phyloP scores from a whole-genome alignment of 2,888 invertebrate species.

The Tetramorium bicarinatum region DNA sequence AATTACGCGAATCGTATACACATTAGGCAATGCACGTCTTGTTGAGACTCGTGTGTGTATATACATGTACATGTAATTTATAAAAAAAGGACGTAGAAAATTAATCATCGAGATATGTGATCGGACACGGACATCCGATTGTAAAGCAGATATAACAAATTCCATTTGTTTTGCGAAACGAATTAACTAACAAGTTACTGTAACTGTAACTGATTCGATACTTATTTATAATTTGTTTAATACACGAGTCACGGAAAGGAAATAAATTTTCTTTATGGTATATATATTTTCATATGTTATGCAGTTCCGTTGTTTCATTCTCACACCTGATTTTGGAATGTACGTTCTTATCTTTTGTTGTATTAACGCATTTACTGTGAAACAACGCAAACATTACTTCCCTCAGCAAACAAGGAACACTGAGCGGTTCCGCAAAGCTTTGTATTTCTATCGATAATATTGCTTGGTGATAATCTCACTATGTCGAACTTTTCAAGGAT shows the following conservation, averaged over 20 bases:
- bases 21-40: conserved; percentile 45
- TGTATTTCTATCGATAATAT: conserved; percentile 37
- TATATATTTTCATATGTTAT: neutral
- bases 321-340: neutral
- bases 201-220: too few relatives aligned
- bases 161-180: neutral
- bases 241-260: neutral
- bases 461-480: conserved; percentile 12
- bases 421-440: conserved; percentile 7
- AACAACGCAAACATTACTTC: conserved; percentile 43
- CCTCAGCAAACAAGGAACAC: conserved; percentile 25
- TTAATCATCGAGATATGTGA: neutral
- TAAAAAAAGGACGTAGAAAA: neutral
- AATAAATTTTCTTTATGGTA: neutral
- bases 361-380: conserved; percentile 31
- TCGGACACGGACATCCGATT: neutral
- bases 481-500: neutral
- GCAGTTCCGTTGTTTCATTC: neutral
- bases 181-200: neutral
- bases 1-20: conserved; percentile 60
- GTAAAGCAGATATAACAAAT: neutral
- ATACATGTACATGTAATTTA: neutral
- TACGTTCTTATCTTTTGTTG: conserved; percentile 36
- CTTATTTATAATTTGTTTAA: neutral
- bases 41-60: neutral